A percentile compares a stretch with the other conserved stretches of the same genome.
phyloP scores from a whole-genome alignment of 2,797 vertebrate species.

The Dryobates pubescens region DNA sequence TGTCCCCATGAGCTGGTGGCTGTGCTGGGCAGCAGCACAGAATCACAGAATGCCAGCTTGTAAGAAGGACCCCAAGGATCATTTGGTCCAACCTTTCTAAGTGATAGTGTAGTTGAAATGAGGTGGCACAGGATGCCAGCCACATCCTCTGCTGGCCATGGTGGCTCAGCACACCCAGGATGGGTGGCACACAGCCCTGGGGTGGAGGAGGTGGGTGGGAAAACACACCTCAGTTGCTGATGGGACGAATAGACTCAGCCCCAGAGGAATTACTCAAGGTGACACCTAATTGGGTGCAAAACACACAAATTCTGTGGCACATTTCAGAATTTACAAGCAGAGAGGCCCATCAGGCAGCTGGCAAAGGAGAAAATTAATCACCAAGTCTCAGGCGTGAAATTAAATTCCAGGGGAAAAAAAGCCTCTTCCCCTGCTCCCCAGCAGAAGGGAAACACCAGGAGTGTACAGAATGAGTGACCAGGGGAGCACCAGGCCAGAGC shows the following conservation, averaged over 20 bases:
- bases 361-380: conserved; percentile 75
- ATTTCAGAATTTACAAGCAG: conserved; percentile 74
- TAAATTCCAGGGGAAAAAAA: conserved; percentile 78
- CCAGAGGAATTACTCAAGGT: conserved; percentile 68
- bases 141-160: rapidly evolving
- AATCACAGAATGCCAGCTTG: too few species aligned
- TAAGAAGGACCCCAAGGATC: too few species aligned
- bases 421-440: conserved; percentile 70
- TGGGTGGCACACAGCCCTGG: too few species aligned
- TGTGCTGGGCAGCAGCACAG: background rate
- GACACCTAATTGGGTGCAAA: conserved; percentile 78
- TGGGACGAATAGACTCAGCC: conserved; percentile 56
- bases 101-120: too few species aligned
- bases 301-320: conserved; percentile 75
- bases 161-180: background rate
- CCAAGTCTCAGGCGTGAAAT: conserved; percentile 79
- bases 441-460: conserved; percentile 62
- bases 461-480: conserved; percentile 29
- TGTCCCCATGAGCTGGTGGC: rapidly evolving
- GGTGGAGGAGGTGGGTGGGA: background rate
- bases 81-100: too few species aligned
- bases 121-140: background rate
- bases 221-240: background rate
- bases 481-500: background rate
- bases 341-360: conserved; percentile 57